Conservation (phyloP, 2,888 invertebrate genomes). For the Standfussiana lucernea region DNA sequence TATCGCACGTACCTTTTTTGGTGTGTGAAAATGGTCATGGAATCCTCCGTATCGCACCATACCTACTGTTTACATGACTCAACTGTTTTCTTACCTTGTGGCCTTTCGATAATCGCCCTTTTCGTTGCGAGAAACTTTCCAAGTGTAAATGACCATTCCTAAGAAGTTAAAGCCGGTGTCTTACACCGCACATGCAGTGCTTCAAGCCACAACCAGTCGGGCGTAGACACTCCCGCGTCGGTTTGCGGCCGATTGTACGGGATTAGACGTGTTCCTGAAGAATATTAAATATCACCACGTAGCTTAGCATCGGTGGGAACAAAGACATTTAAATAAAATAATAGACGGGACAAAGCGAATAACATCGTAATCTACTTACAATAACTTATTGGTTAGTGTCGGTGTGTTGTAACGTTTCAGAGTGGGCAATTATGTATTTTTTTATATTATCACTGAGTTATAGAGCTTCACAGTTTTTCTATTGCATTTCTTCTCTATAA, state of each 20-base stretch:
- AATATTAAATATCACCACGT: conserved; percentile 69
- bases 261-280: conserved; percentile 67
- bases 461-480: not conserved
- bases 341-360: no score
- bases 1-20: not conserved
- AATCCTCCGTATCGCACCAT: not conserved
- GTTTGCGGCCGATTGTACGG: conserved; percentile 67
- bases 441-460: not conserved
- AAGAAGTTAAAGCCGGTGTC: conserved; percentile 56
- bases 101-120: not conserved
- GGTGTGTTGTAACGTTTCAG: not conserved
- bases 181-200: conserved; percentile 70
- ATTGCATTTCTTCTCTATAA: not conserved
- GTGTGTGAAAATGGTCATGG: not conserved
- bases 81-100: not conserved
- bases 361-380: not conserved
- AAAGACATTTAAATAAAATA: not conserved
- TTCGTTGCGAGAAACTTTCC: not conserved
- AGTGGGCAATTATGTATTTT: not conserved
- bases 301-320: conserved; percentile 17
- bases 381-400: not conserved
- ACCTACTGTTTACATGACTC: not conserved
- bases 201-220: conserved; percentile 65
- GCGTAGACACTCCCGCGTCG: conserved; percentile 47
- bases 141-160: conserved; percentile 25